Conservation (phyloP, 2,888 invertebrate species). For the Smittia sp. region DNA sequence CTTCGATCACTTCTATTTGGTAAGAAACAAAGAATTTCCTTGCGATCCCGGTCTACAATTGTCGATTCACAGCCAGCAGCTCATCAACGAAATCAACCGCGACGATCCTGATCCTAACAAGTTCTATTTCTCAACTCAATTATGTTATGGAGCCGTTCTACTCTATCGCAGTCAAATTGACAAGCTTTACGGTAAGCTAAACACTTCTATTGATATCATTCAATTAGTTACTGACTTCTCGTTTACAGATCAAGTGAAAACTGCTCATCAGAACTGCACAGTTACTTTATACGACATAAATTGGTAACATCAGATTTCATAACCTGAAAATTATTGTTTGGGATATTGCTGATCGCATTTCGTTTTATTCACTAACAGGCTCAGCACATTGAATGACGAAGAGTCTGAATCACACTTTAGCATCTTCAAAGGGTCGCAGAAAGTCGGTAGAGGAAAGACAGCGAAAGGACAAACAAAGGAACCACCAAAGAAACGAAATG, state of each 20-base stretch:
- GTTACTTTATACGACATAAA: neutral
- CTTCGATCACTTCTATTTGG: neutral
- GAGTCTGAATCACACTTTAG: neutral
- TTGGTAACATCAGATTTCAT: slow-evolving; percentile 2
- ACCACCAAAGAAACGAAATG: neutral
- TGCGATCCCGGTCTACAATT: neutral
- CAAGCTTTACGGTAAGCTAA: slow-evolving; percentile 25
- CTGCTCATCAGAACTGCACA: neutral
- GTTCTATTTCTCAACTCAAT: slow-evolving; percentile 15
- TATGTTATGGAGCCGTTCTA: neutral
- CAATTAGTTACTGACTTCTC: no score
- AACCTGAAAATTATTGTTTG: slow-evolving; percentile 21
- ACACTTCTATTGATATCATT: slow-evolving; percentile 6
- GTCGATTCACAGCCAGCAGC: neutral
- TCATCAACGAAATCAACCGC: neutral
- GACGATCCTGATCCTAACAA: neutral
- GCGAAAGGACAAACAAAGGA: no score
- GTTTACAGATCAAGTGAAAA: slow-evolving; percentile 14
- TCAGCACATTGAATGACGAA: no score
- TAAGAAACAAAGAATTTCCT: neutral
- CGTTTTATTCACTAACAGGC: neutral
- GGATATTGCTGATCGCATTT: slow-evolving; percentile 1
- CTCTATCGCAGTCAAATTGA: slow-evolving; percentile 30
- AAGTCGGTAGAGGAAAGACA: no score
- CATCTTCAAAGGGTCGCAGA: no score